Percentiles rank a stretch among this genome's conserved stretches.
phyloP scores from a whole-genome alignment of 2,113 vertebrate species.

The Nothobranchius kuhntae region DNA sequence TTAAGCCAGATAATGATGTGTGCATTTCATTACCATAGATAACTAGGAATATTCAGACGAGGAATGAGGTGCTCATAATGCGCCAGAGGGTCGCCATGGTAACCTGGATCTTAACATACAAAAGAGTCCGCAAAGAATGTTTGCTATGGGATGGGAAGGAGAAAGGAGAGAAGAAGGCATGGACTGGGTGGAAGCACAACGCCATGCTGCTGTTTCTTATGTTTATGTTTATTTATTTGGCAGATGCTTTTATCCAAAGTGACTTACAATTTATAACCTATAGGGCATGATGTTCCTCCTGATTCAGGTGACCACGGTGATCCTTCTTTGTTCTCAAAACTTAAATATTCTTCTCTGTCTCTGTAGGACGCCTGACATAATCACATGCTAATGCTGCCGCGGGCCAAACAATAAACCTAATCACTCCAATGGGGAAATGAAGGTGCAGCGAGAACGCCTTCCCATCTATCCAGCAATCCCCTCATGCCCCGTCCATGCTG shows the following conservation, averaged over 20 bases:
- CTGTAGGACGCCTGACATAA: conserved; percentile 45
- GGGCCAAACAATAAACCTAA: conserved; percentile 63
- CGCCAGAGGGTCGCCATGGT: conserved; percentile 67
- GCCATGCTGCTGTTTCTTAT: no score
- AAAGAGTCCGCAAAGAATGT: conserved; percentile 67
- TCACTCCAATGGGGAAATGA: conserved; percentile 67
- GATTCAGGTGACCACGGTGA: conserved; percentile 48
- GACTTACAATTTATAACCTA: no score
- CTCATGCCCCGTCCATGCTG: conserved; percentile 11
- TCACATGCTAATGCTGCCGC: conserved; percentile 65
- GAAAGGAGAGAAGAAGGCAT: conserved; percentile 15
- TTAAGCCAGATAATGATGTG: conserved; percentile 75
- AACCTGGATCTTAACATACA: conserved; percentile 74
- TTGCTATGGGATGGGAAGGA: conserved; percentile 30
- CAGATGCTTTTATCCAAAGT: no score
- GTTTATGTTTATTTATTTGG: no score
- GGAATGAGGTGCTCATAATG: conserved; percentile 74
- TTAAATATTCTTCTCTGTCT: conserved; percentile 1
- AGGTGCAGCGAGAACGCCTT: conserved; percentile 42
- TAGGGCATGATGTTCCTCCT: background rate
- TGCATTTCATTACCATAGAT: conserved; percentile 79
- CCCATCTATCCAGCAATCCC: conserved; percentile 56
- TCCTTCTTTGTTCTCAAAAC: conserved; percentile 44
- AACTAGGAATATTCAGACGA: conserved; percentile 77
- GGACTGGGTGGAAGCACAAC: conserved; percentile 2